Evolutionary conservation across 2,888 invertebrate species (phyloP), one percentile per base, ranked within the genome.

Genomic region (Xylota segnis): DNA sequence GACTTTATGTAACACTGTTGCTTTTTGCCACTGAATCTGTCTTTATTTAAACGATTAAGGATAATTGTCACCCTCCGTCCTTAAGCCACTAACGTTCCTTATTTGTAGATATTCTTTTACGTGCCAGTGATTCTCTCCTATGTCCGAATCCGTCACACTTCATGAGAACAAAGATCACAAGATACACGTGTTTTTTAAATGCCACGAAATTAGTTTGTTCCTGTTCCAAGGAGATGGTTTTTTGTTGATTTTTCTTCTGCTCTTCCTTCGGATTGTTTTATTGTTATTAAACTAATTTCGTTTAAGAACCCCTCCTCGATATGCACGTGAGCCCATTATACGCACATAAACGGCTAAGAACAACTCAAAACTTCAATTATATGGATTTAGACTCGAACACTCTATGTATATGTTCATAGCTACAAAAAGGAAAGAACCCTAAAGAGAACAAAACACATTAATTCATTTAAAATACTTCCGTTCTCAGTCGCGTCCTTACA

Each of bases 391-490:
- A 37, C 27, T 27, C 16, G 16, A 76, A 63, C 27, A n/a, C 54
- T 32, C 9, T n/a, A 37, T 23, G 18, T 23, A n/a, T n/a, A n/a
- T n/a, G n/a, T n/a, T n/a, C n/a, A 0, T 29, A 65, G 43, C 16
- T n/a, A 47, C 23, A 74, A 54, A 58, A 43, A 74, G 56, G 43
- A 70, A 12, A 52, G 50, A 47, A 83, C 71, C 63, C 77, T 61
- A 16, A 23, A 16, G 40, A 54, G 50, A 83, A 18, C 59, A 54
- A 23, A 59, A 37, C 32, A 63, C 50, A 77, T 68, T 77, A 82
- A 82, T 68, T 86, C 63, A 77, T 86, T 82, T 76, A 72, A 82
- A 86, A 63, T 86, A 82, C 76, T 68, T 77, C 76, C 81, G 77
- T 63, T 76, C 37, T 77, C 45, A n/a, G 58, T 65, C 58, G 63